A percentile compares a stretch with the other conserved stretches of the same genome.
These are phyloP conservation scores for Melanogrammus aeglefinus DNA, from an alignment of 2,797 vertebrate genomes.

Conservation along the genomic window DNA sequence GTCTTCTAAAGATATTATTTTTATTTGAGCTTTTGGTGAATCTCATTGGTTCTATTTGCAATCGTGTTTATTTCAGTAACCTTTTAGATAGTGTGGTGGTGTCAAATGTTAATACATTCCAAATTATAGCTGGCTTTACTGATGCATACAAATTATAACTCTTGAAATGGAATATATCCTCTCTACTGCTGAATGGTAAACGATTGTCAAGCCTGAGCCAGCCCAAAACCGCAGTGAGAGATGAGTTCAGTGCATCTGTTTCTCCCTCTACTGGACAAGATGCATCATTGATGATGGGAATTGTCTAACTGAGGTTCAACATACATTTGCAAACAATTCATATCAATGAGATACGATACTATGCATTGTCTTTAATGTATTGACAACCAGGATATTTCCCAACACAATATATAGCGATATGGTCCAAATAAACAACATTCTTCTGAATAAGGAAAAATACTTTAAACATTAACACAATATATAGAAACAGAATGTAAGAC, in stretches of 20 bases:
- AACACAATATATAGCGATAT: constrained; percentile 5
- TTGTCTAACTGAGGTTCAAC: not conserved
- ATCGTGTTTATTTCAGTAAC: not conserved
- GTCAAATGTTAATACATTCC: not conserved
- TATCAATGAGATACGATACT: not conserved
- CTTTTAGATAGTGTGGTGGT: not conserved
- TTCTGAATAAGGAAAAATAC: constrained; percentile 68
- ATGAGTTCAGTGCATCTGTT: not conserved
- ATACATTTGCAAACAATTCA: not conserved
- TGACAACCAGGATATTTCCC: not conserved
- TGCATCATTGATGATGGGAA: not conserved
- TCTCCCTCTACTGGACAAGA: not conserved
- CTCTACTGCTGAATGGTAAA: not conserved
- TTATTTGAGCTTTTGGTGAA: not conserved
- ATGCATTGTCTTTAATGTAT: not conserved
- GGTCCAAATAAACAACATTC: constrained; percentile 55
- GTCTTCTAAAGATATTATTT: not conserved
- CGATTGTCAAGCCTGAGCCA: not conserved
- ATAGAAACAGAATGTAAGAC: constrained; percentile 51
- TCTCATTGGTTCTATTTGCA: not conserved
- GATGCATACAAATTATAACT: not conserved
- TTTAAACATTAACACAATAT: constrained; percentile 59
- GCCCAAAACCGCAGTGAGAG: not conserved
- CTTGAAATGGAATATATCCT: not conserved
- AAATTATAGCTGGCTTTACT: not conserved